Evolutionary conservation across 2,888 invertebrate species (phyloP).

Genomic region (Crepidodera aurea): DNA sequence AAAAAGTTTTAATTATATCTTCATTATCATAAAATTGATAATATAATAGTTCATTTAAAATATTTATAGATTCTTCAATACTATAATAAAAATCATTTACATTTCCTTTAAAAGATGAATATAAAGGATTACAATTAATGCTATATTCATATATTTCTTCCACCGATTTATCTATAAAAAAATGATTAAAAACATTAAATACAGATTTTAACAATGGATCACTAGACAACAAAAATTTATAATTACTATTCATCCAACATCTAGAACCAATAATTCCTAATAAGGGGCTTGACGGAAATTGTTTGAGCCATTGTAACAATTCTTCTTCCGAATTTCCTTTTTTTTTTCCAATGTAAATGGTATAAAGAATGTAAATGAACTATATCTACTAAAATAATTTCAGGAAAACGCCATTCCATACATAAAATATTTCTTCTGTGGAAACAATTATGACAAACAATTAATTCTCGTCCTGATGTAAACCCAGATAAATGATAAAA

Average conservation of each 20-base stretch:
- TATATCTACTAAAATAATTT: too few relatives aligned
- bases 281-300: slow-evolving; percentile 24
- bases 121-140: not conserved
- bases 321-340: slow-evolving; percentile 28
- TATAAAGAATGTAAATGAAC: too few relatives aligned
- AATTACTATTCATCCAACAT: not conserved
- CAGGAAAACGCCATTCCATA: too few relatives aligned
- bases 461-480: too few relatives aligned
- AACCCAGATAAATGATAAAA: too few relatives aligned
- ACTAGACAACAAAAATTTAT: not conserved
- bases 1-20: slow-evolving; percentile 1
- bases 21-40: slow-evolving; percentile 12
- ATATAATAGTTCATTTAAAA: slow-evolving; percentile 13
- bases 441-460: too few relatives aligned
- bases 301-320: slow-evolving; percentile 14
- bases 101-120: not conserved
- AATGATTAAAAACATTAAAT: not conserved
- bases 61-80: not conserved
- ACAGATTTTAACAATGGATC: not conserved
- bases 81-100: slow-evolving; percentile 13
- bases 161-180: slow-evolving; percentile 7
- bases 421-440: too few relatives aligned
- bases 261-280: slow-evolving; percentile 13
- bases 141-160: slow-evolving; percentile 4
- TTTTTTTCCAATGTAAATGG: too few relatives aligned